These are phyloP conservation scores for Vanessa cardui DNA, from an alignment of 2,888 invertebrate species.

Conservation along the genomic window DNA sequence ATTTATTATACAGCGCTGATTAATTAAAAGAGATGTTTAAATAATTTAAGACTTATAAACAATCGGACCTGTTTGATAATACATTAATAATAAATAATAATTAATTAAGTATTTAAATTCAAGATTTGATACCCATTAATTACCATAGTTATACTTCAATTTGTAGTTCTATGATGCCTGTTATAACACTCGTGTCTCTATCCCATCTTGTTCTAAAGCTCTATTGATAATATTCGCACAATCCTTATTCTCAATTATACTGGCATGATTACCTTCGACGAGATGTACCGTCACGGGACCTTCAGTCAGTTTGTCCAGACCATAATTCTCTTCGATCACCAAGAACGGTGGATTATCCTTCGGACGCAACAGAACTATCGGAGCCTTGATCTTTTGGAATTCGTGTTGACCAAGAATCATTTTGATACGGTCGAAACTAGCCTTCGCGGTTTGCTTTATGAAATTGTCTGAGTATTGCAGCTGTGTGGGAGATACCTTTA, in stretches of 20 bases:
- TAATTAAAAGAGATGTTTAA: no score
- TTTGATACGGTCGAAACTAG: conserved; percentile 79
- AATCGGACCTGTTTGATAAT: no score
- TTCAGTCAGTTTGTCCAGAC: conserved; percentile 82
- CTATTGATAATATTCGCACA: conserved; percentile 41
- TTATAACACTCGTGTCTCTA: conserved; percentile 29
- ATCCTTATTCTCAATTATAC: conserved; percentile 14
- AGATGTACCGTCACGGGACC: conserved; percentile 82
- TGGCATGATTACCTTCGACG: conserved; percentile 60
- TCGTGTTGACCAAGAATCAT: conserved; percentile 72
- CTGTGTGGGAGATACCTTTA: conserved; percentile 64
- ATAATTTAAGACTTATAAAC: no score
- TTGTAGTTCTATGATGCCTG: no score
- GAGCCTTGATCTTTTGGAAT: conserved; percentile 78
- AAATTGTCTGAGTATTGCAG: conserved; percentile 65
- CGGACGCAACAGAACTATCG: conserved; percentile 85
- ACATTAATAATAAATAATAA: no score
- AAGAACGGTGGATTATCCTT: conserved; percentile 77
- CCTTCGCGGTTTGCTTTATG: conserved; percentile 51
- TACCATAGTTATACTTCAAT: no score
- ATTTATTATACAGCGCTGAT: no score
- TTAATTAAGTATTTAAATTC: no score
- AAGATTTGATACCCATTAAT: no score
- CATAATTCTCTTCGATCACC: conserved; percentile 85
- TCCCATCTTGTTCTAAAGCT: conserved; percentile 50